Base-by-base conservation (phyloP, 1,140 invertebrate genomes). In the Rhagoletis zephyria region DNA sequence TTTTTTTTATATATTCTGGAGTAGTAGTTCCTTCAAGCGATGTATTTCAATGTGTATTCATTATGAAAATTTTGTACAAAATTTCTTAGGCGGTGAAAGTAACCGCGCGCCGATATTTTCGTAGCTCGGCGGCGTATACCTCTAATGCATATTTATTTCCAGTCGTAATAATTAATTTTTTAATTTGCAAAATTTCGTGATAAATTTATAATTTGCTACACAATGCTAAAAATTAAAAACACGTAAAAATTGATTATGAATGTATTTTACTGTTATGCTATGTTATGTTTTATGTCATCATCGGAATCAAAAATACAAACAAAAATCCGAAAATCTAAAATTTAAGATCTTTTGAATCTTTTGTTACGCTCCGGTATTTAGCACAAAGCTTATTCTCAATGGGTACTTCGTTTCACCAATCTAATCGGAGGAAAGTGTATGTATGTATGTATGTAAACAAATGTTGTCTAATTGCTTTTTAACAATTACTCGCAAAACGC, bases 391-490 rank as follows among this genome's bases (percentile, higher is more conserved):
- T 64, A 45, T 42, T n/a, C 48, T 42, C 59, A 61, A 42, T 85
- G 59, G 85, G 9, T 48, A 42, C 40, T 45, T 64, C 48, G 85
- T 6, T 48, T 14, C 67, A 14, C 67, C 1, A 42, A 45, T 70
- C 30, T 45, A 70, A 70, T 4, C 65, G 30, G 40, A 42, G 65
- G 42, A 42, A 70, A 70, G 12, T 16, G 67, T 30, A 30, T 30
- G 30, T 30, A 30, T 30, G 30, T 30, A 30, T 30, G 30, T 30
- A 30, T 42, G 45, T 74, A 48, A 16, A 74, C 67, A 74, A 86
- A 48, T 65, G 85, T 59, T 64, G 60, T 64, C 65, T 86, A 86
- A 86, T 86, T 86, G 40, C 61, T 86, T 86, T 86, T 86, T 86
- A 86, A 65, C 85, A 64, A 86, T 86, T 30, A 12, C 30, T 14